Conservation (phyloP, 2,888 invertebrate genomes). For the Sympetrum striolatum region DNA sequence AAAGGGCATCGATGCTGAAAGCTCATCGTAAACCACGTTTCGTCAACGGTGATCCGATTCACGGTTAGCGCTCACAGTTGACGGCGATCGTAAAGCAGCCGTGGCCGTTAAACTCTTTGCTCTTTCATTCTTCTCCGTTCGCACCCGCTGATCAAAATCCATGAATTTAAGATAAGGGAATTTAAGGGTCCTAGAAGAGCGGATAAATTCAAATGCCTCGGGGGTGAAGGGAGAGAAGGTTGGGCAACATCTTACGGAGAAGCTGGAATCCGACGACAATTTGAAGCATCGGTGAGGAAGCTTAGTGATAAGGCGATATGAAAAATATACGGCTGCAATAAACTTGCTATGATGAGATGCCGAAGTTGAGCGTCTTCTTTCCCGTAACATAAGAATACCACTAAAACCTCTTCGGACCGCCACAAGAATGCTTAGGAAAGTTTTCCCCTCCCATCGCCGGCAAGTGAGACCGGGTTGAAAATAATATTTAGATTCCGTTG, state of each 20-base stretch:
- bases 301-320: not conserved
- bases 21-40: too few relatives aligned
- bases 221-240: not conserved
- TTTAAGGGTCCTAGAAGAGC: not conserved
- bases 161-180: not conserved
- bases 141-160: not conserved
- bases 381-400: not conserved
- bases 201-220: not conserved
- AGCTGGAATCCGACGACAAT: not conserved
- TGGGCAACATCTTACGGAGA: not conserved
- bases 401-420: not conserved
- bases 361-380: not conserved
- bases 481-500: constrained; percentile 1
- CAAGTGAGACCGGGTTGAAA: not conserved
- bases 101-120: not conserved
- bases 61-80: too few relatives aligned
- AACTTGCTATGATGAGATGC: not conserved
- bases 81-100: too few relatives aligned
- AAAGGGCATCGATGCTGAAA: too few relatives aligned
- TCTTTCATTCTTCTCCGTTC: not conserved
- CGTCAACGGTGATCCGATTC: too few relatives aligned
- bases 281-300: not conserved
- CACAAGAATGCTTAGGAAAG: not conserved
- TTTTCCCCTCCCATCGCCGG: not conserved
- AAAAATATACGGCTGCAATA: not conserved